A percentile compares a stretch with the other conserved stretches of the same genome.
Conservation (phyloP, 2,113 vertebrate species). For the Steatornis caripensis region DNA sequence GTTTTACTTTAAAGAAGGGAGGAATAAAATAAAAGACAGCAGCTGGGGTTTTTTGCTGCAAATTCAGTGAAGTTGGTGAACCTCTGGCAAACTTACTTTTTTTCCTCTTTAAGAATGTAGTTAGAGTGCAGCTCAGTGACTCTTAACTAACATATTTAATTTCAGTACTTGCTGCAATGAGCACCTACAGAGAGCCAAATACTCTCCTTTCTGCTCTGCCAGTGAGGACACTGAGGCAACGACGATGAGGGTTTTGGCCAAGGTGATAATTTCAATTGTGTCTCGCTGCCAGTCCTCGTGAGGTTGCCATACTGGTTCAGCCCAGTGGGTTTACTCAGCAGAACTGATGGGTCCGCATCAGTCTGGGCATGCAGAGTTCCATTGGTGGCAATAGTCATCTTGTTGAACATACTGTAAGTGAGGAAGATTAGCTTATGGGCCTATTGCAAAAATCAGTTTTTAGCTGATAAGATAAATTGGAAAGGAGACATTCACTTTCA, state of each 20-base stretch:
- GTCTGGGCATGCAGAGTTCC: background rate
- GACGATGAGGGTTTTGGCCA: background rate
- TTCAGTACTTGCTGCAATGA: background rate
- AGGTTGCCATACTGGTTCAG: rapidly evolving
- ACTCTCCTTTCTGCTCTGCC: background rate
- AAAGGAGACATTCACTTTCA: background rate
- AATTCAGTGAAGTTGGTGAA: background rate
- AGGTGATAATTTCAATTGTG: background rate
- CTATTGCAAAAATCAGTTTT: background rate
- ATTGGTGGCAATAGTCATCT: background rate
- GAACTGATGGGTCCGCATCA: background rate
- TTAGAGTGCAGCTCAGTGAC: background rate
- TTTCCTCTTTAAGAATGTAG: background rate
- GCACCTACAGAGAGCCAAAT: background rate
- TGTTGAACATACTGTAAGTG: background rate
- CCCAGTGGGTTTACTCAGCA: background rate
- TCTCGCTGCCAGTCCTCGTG: background rate
- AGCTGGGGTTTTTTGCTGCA: background rate
- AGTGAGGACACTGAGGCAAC: background rate
- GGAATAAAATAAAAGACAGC: background rate
- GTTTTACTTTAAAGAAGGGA: background rate
- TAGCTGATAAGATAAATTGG: background rate
- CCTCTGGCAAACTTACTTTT: background rate
- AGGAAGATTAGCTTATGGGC: background rate
- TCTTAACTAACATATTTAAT: background rate